Base-by-base conservation (phyloP, 1,140 invertebrate genomes). In the Dendroctonus ponderosae region DNA sequence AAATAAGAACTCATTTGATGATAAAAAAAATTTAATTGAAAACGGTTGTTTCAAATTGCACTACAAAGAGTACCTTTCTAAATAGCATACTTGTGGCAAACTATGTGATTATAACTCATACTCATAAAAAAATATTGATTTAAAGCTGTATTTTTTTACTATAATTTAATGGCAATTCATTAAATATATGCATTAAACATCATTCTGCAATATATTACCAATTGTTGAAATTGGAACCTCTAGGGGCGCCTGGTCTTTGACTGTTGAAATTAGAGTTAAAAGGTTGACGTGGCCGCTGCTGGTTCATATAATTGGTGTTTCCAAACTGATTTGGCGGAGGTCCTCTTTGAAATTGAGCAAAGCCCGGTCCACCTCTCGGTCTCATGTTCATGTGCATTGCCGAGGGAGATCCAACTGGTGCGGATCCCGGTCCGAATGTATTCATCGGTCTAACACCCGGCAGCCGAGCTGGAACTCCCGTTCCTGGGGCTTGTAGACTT, bases 181-280 rank as follows among this genome's bases (percentile, higher is more conserved):
- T n/a, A n/a, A n/a, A n/a, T n/a, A n/a, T n/a, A n/a, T n/a, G n/a
- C n/a, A n/a, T n/a, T n/a, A n/a, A n/a, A n/a, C n/a, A n/a, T 26
- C 26, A 26, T 3, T 26, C 26, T 26, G 26, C 26, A 26, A 46
- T 46, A 9, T 59, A 59, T 44, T 44, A 59, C 12, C 57, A 48
- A 48, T 59, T 59, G 48, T 59, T 59, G 48, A 48, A 59, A 2
- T 15, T 37, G 0, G 42, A 26, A 12, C 44, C 42, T 59, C 57
- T 46, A 11, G 57, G 57, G 1, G 42, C 57, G 37, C 57, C 43
- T 11, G n/a, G 48, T 11, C 57, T n/a, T n/a, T 15, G 15, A 37
- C 48, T 58, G 46, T 43, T 46, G 5, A 58, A 58, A 44, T 12
- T 14, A 58, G 42, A 43, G 46, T 58, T 59, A 48, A 48, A 59